Percentiles rank a stretch among this genome's conserved stretches.
These are phyloP conservation scores for Margarornis squamiger DNA, from an alignment of 2,797 vertebrate genomes.

Conservation along the genomic window DNA sequence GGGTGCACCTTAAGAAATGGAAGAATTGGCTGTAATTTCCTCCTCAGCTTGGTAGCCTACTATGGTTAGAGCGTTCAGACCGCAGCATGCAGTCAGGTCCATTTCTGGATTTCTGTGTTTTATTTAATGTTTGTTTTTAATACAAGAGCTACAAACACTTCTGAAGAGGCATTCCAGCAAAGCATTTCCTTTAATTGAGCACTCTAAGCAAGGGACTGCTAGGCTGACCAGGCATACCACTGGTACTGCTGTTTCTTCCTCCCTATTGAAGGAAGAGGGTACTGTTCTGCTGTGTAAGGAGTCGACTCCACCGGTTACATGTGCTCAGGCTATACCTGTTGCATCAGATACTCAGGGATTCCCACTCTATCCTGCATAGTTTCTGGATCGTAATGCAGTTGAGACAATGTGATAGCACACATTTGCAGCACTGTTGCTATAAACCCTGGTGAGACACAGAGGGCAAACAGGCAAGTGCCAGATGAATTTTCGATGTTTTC, in stretches of 20 bases:
- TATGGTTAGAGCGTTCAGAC: neutral
- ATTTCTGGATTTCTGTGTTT: neutral
- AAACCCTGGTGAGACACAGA: neutral
- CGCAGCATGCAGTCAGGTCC: accelerated
- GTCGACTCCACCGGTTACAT: neutral
- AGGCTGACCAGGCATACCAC: neutral
- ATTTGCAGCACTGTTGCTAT: neutral
- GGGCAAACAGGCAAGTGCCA: neutral
- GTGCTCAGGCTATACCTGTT: neutral
- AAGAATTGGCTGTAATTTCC: neutral
- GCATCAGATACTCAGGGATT: neutral
- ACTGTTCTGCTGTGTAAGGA: neutral
- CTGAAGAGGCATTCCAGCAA: neutral
- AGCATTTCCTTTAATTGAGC: neutral
- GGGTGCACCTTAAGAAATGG: neutral
- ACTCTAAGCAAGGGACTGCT: neutral
- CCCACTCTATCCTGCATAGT: neutral
- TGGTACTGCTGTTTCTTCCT: neutral
- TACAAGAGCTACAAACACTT: neutral
- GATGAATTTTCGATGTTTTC: neutral
- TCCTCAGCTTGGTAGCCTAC: neutral
- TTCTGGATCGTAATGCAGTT: neutral
- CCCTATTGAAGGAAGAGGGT: neutral
- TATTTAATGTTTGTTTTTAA: neutral
- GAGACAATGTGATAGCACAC: neutral